These are phyloP conservation scores for Hydrolagus colliei DNA, from an alignment of 2,797 vertebrate species.

Conservation along the genomic window DNA sequence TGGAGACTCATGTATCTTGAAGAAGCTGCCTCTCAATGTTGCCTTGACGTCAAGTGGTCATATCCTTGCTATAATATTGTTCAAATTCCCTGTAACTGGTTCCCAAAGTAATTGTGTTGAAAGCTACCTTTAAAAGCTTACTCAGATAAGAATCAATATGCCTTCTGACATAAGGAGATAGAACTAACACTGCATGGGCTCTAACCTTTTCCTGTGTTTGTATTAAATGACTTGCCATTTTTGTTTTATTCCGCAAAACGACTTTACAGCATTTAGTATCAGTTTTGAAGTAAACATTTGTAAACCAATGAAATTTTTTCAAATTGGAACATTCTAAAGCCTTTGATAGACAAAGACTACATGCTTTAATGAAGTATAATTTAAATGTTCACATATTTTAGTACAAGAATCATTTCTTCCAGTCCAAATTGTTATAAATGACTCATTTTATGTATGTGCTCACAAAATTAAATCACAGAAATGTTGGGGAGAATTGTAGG, in stretches of 20 bases:
- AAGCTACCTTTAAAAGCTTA: constrained; percentile 4
- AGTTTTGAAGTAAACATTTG: background rate
- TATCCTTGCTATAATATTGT: constrained; percentile 4
- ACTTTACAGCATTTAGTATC: background rate
- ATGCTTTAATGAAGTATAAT: background rate
- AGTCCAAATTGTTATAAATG: background rate
- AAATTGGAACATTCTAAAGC: background rate
- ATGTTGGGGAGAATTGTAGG: background rate
- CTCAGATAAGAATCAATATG: background rate
- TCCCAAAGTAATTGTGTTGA: constrained; percentile 3
- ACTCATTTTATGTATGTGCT: background rate
- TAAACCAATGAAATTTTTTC: background rate
- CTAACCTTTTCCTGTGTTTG: background rate
- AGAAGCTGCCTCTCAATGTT: background rate
- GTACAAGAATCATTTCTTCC: background rate
- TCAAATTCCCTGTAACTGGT: constrained; percentile 3
- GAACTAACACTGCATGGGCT: background rate
- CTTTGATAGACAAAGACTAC: background rate
- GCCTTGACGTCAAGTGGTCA: background rate
- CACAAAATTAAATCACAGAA: background rate
- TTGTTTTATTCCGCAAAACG: background rate
- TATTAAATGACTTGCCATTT: background rate
- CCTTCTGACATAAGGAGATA: background rate
- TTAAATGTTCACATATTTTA: background rate
- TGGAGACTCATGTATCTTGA: background rate